These are phyloP conservation scores for Ethmia dodecea DNA, from an alignment of 2,888 invertebrate genomes.

Conservation along the genomic window DNA sequence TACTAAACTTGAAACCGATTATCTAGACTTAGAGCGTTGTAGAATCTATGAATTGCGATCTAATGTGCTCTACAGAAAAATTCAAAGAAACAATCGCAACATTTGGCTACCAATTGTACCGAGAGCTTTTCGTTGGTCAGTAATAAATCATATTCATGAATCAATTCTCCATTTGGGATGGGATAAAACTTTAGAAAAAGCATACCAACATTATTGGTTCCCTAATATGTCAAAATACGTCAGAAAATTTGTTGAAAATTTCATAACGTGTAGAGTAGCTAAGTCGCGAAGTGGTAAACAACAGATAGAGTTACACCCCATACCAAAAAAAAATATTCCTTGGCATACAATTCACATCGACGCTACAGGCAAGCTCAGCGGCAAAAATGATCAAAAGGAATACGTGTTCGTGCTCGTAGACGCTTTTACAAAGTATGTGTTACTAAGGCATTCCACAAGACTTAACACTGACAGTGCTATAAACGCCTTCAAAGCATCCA, in stretches of 20 bases:
- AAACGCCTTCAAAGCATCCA: constrained; percentile 9
- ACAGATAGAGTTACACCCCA: constrained; percentile 18
- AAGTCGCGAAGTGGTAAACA: constrained; percentile 24
- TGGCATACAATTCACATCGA: constrained; percentile 16
- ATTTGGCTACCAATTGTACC: constrained; percentile 15
- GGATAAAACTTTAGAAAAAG: constrained; percentile 4
- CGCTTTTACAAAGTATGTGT: constrained; percentile 19
- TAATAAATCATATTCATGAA: constrained; percentile 4
- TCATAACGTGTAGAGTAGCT: constrained; percentile 30
- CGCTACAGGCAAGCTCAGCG: constrained; percentile 7
- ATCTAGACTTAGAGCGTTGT: constrained; percentile 1
- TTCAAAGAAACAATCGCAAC: constrained; percentile 5
- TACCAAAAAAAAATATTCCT: constrained; percentile 14
- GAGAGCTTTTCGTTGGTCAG: background rate
- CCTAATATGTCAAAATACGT: constrained; percentile 27
- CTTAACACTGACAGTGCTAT: constrained; percentile 11
- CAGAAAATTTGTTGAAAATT: constrained; percentile 31
- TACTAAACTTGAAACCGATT: constrained; percentile 5
- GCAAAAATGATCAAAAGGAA: constrained; percentile 7
- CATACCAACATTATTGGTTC: constrained; percentile 32
- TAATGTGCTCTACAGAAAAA: constrained; percentile 13
- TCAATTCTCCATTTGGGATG: background rate
- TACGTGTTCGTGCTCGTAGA: constrained; percentile 12
- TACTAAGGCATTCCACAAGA: constrained; percentile 14
- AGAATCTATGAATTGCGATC: constrained; percentile 11